Base-by-base conservation (phyloP, 2,888 invertebrate species). In the Caenorhabditis uteleia region DNA sequence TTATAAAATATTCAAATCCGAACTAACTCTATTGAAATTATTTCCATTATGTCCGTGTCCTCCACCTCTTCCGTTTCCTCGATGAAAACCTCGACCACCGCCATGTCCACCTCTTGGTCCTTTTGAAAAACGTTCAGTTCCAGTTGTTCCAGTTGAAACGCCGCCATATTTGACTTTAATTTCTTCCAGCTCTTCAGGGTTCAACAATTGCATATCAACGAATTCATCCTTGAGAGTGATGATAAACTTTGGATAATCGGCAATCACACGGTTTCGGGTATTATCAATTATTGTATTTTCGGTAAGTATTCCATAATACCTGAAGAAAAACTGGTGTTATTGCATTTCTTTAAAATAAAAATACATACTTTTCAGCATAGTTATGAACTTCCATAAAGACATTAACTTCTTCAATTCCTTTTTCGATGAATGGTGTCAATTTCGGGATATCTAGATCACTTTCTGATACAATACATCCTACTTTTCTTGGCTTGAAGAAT, bases 381-480 rank as follows among this genome's bases (percentile, higher is more conserved):
- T 59, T 58, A 33, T 70, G 70, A 31, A 76, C 77, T 34, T 59
- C 68, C 78, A 81, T 78, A 56, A 70, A 77, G 8, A 77, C 47
- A n/a, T 70, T 59, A n/a, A 77, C 57, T 6, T 53, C 51, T 10
- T 77, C 80, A 12, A 68, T 31, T 5, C 70, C 75, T 10, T 57
- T 57, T 1, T 76, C 70, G 34, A 74, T 72, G 49, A 81, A 81
- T 6, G 77, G 73, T 36, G 55, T 47, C 57, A 81, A 46, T 39
- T 73, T 70, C 10, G 56, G 60, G 23, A 72, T 23, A 45, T 81
- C 75, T 25, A 81, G 55, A 25, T 81, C 78, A 23, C 68, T 54
- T 27, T 68, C 70, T 7, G 79, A 77, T 8, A 81, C 75, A 20
- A 81, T 62, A 21, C 75, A 73, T 4, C 80, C 80, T 46, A 67